phyloP scores from a whole-genome alignment of 2,797 vertebrate species.

The Lophius americanus region DNA sequence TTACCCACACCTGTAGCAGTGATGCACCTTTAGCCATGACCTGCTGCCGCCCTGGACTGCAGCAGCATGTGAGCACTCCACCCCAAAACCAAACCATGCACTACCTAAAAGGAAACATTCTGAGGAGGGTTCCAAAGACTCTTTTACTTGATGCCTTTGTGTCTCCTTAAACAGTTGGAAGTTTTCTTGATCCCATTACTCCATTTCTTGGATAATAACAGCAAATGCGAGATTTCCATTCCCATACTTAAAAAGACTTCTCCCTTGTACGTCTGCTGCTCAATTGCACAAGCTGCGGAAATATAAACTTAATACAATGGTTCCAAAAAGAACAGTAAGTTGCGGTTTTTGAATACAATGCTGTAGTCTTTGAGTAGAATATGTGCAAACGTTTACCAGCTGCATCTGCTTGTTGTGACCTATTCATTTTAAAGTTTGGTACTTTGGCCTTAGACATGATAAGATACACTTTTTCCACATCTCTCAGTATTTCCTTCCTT shows the following conservation, averaged over 20 bases:
- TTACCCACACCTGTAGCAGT: constrained; percentile 55
- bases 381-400: constrained; percentile 31
- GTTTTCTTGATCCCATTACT: constrained; percentile 25
- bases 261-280: constrained; percentile 24
- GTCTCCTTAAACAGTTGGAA: too few relatives aligned
- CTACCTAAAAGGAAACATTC: constrained; percentile 44
- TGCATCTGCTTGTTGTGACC: constrained; percentile 61
- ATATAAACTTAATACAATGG: constrained; percentile 5
- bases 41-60: constrained; percentile 70
- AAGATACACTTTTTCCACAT: constrained; percentile 14
- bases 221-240: constrained; percentile 24
- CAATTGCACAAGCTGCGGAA: constrained; percentile 8
- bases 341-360: constrained; percentile 52
- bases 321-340: constrained; percentile 6
- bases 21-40: constrained; percentile 59
- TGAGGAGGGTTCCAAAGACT: not conserved
- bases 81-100: constrained; percentile 27
- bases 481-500: constrained; percentile 41
- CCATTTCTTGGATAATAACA: constrained; percentile 53
- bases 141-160: constrained; percentile 23
- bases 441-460: constrained; percentile 35
- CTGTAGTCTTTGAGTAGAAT: constrained; percentile 51
- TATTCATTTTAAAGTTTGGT: constrained; percentile 43
- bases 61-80: constrained; percentile 76
- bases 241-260: constrained; percentile 11